Base-by-base conservation (phyloP, 2,888 invertebrate genomes). In the Macropis europaea region DNA sequence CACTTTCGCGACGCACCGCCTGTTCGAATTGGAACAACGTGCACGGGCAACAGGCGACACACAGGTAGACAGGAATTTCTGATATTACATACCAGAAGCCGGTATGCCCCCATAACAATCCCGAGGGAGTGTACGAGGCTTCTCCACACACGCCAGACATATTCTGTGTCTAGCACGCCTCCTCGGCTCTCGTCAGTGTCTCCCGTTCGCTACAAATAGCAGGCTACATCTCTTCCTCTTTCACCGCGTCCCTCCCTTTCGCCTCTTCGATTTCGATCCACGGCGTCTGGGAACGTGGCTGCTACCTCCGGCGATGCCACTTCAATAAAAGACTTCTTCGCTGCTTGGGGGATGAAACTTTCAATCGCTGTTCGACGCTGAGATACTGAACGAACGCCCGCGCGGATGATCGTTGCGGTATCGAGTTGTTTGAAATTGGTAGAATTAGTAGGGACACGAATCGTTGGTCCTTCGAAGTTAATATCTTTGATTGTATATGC, bases 11-110 rank as follows among this genome's bases (percentile, higher is more conserved):
- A 67, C 56, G 73, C 67, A 48, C 67, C 64, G 70, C 75, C 69
- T 66, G 76, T 68, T 74, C 64, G 74, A 77, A 82, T 76, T 68
- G 76, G 75, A 80, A 71, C 73, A 78, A 66, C 72, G 76, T 68
- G 75, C 73, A 61, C 68, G 48, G 82, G 81, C 75, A 83, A 82
- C 82, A 82, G 81, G 79, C 82, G 81, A 81, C 84, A 81, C 74
- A 82, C 81, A 86, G 86, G 83, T 84, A 84, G 81, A 79, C 73
- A 82, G 87, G 87, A 87, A 87, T 87, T 84, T 86, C 86, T 84
- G 82, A 86, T 87, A 87, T 87, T 86, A 85, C 87, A 87, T 87
- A 87, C 87, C 87, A 82, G 82, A 82, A 81, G 75, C 76, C 77
- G 86, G 82, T 84, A 86, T 85, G 84, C 82, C 81, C 77, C 79